Conservation (phyloP, 2,888 invertebrate genomes). For the Phasia obesa region DNA sequence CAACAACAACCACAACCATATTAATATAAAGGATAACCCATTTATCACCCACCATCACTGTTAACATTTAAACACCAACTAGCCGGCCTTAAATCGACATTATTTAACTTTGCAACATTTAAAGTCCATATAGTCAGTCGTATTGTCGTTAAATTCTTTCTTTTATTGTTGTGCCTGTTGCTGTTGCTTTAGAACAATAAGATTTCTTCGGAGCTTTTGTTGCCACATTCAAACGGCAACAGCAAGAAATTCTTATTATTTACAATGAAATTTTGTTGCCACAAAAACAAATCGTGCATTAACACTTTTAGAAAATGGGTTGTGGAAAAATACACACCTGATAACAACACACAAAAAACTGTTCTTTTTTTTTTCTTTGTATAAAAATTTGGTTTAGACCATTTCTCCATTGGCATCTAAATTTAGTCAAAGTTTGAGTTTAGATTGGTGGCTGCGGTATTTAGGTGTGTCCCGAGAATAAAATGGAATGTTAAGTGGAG, state of each 20-base stretch:
- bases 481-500: too few species aligned
- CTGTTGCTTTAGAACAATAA: slow-evolving; percentile 63
- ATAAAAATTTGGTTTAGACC: background rate
- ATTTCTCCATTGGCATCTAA: background rate
- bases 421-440: background rate
- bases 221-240: slow-evolving; percentile 43
- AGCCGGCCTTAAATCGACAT: slow-evolving; percentile 46
- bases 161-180: slow-evolving; percentile 30
- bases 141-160: slow-evolving; percentile 43
- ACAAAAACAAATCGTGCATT: slow-evolving; percentile 72
- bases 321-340: slow-evolving; percentile 73
- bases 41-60: slow-evolving; percentile 71
- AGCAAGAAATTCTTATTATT: slow-evolving; percentile 64
- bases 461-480: too few species aligned
- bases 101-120: slow-evolving; percentile 52
- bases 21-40: slow-evolving; percentile 64
- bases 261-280: slow-evolving; percentile 56
- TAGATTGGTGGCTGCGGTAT: too few species aligned
- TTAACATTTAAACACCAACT: slow-evolving; percentile 70
- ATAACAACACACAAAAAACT: slow-evolving; percentile 66
- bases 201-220: slow-evolving; percentile 57
- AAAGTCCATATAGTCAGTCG: slow-evolving; percentile 17
- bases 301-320: slow-evolving; percentile 68
- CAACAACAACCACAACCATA: slow-evolving; percentile 71
- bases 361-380: background rate